Base-by-base conservation (phyloP, 2,113 vertebrate genomes). In the Leucopsar rothschildi region DNA sequence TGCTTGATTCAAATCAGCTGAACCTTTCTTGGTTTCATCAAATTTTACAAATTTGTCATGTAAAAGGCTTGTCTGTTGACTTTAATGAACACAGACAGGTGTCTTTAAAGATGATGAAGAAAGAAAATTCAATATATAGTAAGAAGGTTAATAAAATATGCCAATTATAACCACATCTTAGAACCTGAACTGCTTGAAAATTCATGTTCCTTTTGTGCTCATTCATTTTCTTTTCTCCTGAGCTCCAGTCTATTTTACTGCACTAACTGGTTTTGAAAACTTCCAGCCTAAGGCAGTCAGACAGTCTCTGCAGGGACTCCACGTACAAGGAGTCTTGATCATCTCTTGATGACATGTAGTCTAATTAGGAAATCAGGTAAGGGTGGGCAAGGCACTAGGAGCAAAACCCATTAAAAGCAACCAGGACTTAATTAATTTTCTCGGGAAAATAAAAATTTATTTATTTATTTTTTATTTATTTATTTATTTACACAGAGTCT, bases 351-450 rank as follows among this genome's bases (percentile, higher is more conserved):
- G 70, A 70, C 63, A 73, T 57, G 14, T 35, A 53, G 61, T 82
- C 80, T 92, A 91, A 94, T 96, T 95, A 97, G 86, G 6, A 91
- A 78, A 71, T 56, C 61, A 84, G 69, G 50, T 82, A 81, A 90
- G 40, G 49, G 4, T 65, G 44, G 66, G 72, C 12, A 82, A 95
- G 45, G 45, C 80, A 97, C 86, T 73, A 92, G 85, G 59, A 53
- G 24, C 39, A 93, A 94, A 96, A 81, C 12, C 60, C 16, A 83
- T 92, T 91, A 94, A 92, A 89, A 91, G 20, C 40, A 93, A 71
- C 10, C 24, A 87, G 47, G 52, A 59, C 42, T 57, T 75, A 72
- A 95, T 92, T 94, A 93, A 90, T 91, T 93, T 84, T 86, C 77
- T 66, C 78, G 25, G 68, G 56, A 84, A 57, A 61, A 78, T 25